Percentiles rank a stretch among this genome's conserved stretches.
phyloP scores from a whole-genome alignment of 2,888 invertebrate species.

The Philhelius pedissequus region DNA sequence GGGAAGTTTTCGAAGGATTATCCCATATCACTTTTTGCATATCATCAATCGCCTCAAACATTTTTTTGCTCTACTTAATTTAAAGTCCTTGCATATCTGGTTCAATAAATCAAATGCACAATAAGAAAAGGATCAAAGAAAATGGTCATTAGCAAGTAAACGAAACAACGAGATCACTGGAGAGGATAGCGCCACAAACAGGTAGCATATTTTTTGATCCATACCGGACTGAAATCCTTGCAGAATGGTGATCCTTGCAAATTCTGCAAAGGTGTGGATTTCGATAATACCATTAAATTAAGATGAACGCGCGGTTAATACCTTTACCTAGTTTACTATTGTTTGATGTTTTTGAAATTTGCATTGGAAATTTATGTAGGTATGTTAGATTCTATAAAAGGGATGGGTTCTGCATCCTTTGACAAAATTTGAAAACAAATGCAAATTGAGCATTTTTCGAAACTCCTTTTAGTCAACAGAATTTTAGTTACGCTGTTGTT shows the following conservation, averaged over 20 bases:
- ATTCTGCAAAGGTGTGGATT: constrained; percentile 41
- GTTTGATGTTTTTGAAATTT: constrained; percentile 25
- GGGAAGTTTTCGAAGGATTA: constrained; percentile 20
- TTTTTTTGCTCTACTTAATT: constrained; percentile 16
- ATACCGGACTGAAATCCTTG: neutral
- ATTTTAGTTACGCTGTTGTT: constrained; percentile 51
- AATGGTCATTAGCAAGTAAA: constrained; percentile 47
- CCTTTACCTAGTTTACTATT: constrained; percentile 36
- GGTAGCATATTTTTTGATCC: neutral
- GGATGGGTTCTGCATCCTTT: constrained; percentile 37
- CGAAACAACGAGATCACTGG: constrained; percentile 47
- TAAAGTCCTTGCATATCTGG: neutral
- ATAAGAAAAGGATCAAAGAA: constrained; percentile 11
- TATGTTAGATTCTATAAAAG: neutral
- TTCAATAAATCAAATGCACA: constrained; percentile 20
- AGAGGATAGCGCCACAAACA: constrained; percentile 47
- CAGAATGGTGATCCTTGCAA: neutral
- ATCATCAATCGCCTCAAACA: neutral
- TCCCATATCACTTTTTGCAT: constrained; percentile 44
- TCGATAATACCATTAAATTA: constrained; percentile 60
- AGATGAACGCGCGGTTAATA: constrained; percentile 53
- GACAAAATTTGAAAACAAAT: constrained; percentile 15
- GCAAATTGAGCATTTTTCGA: constrained; percentile 10
- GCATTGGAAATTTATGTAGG: neutral
- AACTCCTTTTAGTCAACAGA: constrained; percentile 18